phyloP scores from a whole-genome alignment of 2,888 invertebrate species.

The Plemyria rubiginata region DNA sequence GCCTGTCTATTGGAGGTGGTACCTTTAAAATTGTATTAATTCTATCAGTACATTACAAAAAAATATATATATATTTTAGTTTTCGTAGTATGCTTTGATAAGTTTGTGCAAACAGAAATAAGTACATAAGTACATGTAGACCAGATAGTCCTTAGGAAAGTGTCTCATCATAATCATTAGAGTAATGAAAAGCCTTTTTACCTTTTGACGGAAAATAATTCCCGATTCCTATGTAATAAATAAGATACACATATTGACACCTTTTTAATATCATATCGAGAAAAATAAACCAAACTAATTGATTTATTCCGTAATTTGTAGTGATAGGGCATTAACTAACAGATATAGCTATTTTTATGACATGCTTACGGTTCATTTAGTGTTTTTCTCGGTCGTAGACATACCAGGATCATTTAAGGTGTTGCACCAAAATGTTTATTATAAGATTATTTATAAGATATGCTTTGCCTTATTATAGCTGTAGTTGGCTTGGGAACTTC shows the following conservation, averaged over 20 bases:
- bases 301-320: constrained; percentile 19
- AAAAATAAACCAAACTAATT: not conserved
- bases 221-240: too few relatives aligned
- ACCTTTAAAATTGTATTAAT: not conserved
- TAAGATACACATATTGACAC: not conserved
- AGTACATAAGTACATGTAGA: too few relatives aligned
- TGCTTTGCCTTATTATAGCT: constrained; percentile 20
- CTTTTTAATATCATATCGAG: not conserved
- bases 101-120: too few relatives aligned
- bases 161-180: too few relatives aligned
- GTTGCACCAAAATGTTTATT: constrained; percentile 25
- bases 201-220: too few relatives aligned
- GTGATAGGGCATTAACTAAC: constrained; percentile 12
- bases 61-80: too few relatives aligned
- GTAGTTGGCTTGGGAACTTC: constrained; percentile 18
- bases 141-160: too few relatives aligned
- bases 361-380: constrained; percentile 8
- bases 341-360: constrained; percentile 13
- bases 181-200: too few relatives aligned
- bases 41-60: too few relatives aligned
- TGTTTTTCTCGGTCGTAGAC: constrained; percentile 11
- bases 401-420: constrained; percentile 17
- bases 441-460: constrained; percentile 24
- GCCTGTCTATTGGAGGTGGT: not conserved
- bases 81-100: too few relatives aligned